Conservation (phyloP, 2,888 invertebrate species). For the Andrena hattorfiana region DNA sequence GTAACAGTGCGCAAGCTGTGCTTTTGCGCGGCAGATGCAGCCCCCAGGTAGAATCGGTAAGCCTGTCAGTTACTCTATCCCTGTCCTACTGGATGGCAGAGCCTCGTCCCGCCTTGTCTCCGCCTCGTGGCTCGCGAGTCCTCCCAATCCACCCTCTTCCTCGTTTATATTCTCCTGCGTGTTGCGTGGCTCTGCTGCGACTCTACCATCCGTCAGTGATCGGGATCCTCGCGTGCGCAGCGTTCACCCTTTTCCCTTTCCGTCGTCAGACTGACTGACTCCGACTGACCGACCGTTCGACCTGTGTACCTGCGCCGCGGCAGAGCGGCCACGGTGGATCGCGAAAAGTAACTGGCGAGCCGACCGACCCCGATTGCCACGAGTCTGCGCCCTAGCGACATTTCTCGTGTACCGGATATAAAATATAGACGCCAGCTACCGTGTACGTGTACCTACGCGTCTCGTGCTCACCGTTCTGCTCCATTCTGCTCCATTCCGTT, state of each 20-base stretch:
- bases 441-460: conserved; percentile 66
- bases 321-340: conserved; percentile 80
- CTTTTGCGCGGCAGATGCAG: conserved; percentile 69
- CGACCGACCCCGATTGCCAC: conserved; percentile 77
- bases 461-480: conserved; percentile 43
- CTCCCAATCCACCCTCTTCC: background rate
- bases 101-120: background rate
- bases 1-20: conserved; percentile 74
- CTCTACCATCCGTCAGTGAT: conserved; percentile 2
- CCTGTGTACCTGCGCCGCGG: conserved; percentile 64
- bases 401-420: conserved; percentile 77
- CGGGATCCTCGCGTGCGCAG: background rate
- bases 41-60: conserved; percentile 45
- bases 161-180: conserved; percentile 10
- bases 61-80: conserved; percentile 32
- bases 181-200: conserved; percentile 5
- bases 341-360: conserved; percentile 82
- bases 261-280: conserved; percentile 52
- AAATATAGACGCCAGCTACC: conserved; percentile 74
- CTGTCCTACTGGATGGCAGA: conserved; percentile 1
- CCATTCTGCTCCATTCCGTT: conserved; percentile 24
- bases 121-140: conserved; percentile 1
- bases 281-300: conserved; percentile 50
- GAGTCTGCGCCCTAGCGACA: conserved; percentile 79
- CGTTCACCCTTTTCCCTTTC: conserved; percentile 29